Evolutionary conservation across 2,888 invertebrate species (phyloP), one percentile per base, ranked within the genome.

Genomic region (Xanthia icteritia): DNA sequence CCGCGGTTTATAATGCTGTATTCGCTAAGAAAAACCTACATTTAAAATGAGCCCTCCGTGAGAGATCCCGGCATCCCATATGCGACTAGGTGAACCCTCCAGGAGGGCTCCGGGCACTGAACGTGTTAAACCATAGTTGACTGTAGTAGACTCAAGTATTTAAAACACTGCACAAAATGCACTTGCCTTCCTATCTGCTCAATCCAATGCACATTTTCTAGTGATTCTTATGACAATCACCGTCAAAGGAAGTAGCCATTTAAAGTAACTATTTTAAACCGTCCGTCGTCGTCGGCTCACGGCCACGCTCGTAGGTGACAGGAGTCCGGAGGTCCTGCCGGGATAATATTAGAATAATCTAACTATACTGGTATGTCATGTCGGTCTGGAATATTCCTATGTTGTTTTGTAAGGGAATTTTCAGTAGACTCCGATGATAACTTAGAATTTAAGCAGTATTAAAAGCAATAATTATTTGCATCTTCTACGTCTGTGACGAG

Each of bases 201-300:
- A 58, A 31, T 73, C 65, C 56, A 71, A 48, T 76, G 79, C 70
- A 67, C 73, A 78, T 74, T 42, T 81, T 79, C 76, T 69, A 84
- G 68, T 65, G 68, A 82, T 83, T 86, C 80, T 81, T 84, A 79
- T 83, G 66, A 87, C 86, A 85, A 86, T 85, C 80, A 77, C 76
- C 61, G 82, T 60, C 79, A 78, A 81, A 93, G 94, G 94, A 94
- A 93, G 92, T 91, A 83, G 80, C 87, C 91, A 92, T 93, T 94
- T 94, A 92, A 91, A 87, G 84, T 84, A 84, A 92, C 93, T 93
- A 94, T 94, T 93, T 94, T 92, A 91, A 92, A 92, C 89, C 90
- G 89, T 82, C 5, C 90, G 89, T 82, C 90, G 85, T 77, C 63
- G 74, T 77, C 67, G 81, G 76, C 90, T 90, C 91, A 91, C 89